Evolutionary conservation across 1,140 invertebrate species (phyloP).

Genomic region (Mylabris phalerata): DNA sequence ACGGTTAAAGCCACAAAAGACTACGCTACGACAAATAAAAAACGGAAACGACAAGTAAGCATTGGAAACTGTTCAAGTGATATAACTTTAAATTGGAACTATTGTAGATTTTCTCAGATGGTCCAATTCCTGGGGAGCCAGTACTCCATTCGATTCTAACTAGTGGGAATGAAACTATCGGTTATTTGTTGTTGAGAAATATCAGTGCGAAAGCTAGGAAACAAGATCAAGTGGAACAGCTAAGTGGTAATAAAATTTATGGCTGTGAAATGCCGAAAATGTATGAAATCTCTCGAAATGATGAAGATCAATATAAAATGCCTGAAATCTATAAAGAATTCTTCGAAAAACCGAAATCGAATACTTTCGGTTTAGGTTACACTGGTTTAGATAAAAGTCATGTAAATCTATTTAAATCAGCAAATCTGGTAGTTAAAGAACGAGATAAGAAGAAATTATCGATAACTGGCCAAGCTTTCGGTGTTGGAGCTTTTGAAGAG

Average conservation of each 20-base stretch:
- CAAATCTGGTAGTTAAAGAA: slow-evolving; percentile 34
- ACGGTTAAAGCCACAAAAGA: slow-evolving; percentile 69
- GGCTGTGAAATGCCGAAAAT: slow-evolving; percentile 58
- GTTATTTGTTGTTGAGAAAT: slow-evolving; percentile 73
- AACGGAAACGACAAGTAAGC: slow-evolving; percentile 45
- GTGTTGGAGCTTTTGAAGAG: slow-evolving; percentile 93
- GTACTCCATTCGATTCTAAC: slow-evolving; percentile 73
- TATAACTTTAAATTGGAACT: background rate
- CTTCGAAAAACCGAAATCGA: slow-evolving; percentile 64
- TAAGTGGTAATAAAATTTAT: slow-evolving; percentile 50
- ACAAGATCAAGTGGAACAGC: slow-evolving; percentile 4
- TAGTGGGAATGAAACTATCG: slow-evolving; percentile 79
- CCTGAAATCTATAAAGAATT: slow-evolving; percentile 34
- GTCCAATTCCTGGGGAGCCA: slow-evolving; percentile 71
- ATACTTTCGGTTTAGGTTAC: slow-evolving; percentile 86
- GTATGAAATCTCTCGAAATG: slow-evolving; percentile 42
- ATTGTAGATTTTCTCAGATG: slow-evolving; percentile 43
- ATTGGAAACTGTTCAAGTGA: background rate
- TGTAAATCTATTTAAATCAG: slow-evolving; percentile 37
- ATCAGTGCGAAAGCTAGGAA: slow-evolving; percentile 77
- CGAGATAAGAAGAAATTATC: slow-evolving; percentile 52
- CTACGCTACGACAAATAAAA: slow-evolving; percentile 48
- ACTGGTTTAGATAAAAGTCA: slow-evolving; percentile 62
- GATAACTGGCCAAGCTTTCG: slow-evolving; percentile 92
- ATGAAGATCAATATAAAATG: slow-evolving; percentile 30